Base-by-base conservation (phyloP, 2,888 invertebrate species). In the Stegophylla sp. region DNA sequence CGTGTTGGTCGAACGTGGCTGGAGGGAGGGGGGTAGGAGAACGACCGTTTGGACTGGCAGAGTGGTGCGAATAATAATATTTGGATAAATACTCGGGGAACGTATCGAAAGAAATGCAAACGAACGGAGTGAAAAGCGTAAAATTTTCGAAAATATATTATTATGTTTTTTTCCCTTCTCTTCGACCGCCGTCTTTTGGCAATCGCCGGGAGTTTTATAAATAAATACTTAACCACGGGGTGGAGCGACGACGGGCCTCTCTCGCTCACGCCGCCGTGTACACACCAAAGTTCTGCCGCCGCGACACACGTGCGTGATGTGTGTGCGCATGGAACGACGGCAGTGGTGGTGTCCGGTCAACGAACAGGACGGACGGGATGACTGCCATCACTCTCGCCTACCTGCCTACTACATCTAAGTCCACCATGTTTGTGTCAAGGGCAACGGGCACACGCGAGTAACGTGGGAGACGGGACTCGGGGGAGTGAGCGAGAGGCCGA, bases 361-460 rank as follows among this genome's bases (percentile, higher is more conserved):
- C 75, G 75, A 20, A 51, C 64, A 41, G 26, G 64, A 34, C 64
- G 17, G n/a, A 59, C 26, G 64, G 34, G 23, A 15, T 43, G 64
- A 13, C 34, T 26, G 28, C 61, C 28, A 61, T 28, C 61, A 15
- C 15, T 28, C 61, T 45, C 45, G 12, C 45, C 45, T 45, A 45
- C 67, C 28, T 69, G 3, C 69, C 34, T 17, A n/a, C 20, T 34
- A 43, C 72, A 53, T 23, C 56, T 59, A 9, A 41, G 75, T 23
- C 17, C 64, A 64, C 51, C 74, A 23, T 34, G 74, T 75, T 75
- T 75, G 74, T 75, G 74, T 75, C 74, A 75, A 75, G 74, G 74
- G 45, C 74, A 63, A 75, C 74, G 34, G n/a, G 34, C 59, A n/a
- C 56, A 12, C 56, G 20, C 56, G 20, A 9, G 12, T 9, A 12